Conservation (phyloP, 1,140 invertebrate species). For the Heliconius himera region DNA sequence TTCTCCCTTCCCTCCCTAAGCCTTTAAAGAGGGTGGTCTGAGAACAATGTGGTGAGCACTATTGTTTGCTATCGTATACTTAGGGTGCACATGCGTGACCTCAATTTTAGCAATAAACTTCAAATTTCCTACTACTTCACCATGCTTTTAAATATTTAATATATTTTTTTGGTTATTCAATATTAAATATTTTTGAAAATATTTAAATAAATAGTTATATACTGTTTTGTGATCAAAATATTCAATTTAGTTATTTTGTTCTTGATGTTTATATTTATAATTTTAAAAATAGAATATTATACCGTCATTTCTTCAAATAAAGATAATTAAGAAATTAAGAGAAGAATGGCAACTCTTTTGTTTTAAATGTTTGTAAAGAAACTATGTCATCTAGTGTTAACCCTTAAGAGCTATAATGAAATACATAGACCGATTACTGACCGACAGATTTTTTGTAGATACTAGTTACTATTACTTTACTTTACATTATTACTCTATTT, state of each 20-base stretch:
- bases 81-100: conserved; percentile 28
- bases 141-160: not conserved
- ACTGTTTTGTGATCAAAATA: no score
- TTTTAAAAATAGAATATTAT: not conserved
- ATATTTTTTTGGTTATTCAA: no score
- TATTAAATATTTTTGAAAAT: no score
- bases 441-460: no score
- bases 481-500: no score
- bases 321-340: not conserved
- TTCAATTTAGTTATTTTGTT: no score
- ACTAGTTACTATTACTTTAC: no score
- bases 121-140: not conserved
- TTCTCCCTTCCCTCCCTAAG: conserved; percentile 21
- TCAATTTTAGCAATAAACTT: conserved; percentile 22
- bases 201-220: no score
- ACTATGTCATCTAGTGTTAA: no score
- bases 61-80: conserved; percentile 31
- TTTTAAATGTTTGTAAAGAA: not conserved
- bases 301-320: not conserved
- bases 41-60: conserved; percentile 33
- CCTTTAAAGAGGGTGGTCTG: conserved; percentile 28
- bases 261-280: not conserved
- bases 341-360: not conserved
- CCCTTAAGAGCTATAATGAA: no score
- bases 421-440: no score